Evolutionary conservation across 2,888 invertebrate species (phyloP).

Genomic region (Pristionchus exspectatus): DNA sequence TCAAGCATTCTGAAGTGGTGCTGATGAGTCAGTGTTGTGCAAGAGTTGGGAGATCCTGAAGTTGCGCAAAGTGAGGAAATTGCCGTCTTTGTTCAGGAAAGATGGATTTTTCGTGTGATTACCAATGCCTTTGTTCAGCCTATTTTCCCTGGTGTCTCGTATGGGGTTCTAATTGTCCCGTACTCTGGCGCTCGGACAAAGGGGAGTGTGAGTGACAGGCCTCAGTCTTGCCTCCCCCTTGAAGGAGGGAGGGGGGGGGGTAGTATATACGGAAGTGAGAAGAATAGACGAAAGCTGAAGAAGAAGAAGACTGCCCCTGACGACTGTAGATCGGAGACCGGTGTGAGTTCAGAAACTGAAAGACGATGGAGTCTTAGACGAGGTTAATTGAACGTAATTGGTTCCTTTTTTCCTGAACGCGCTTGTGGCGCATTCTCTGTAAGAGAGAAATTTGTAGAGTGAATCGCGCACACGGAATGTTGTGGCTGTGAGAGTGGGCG

Average conservation of each 20-base stretch:
- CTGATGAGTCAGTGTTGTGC: conserved; percentile 24
- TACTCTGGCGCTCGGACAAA: background rate
- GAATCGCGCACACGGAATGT: background rate
- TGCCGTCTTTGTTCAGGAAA: background rate
- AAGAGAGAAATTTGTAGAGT: background rate
- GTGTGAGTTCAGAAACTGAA: background rate
- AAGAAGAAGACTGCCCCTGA: background rate
- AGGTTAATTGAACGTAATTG: background rate
- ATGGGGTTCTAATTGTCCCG: conserved; percentile 1
- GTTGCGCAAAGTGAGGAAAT: background rate
- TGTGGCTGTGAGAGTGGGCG: background rate
- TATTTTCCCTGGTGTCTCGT: background rate
- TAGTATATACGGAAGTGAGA: conserved; percentile 25
- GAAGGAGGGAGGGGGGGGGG: background rate
- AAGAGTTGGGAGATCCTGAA: background rate
- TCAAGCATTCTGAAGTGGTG: conserved; percentile 9
- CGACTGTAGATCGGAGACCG: conserved; percentile 21
- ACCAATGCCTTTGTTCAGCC: background rate
- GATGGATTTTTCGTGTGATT: background rate
- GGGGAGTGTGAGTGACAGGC: conserved; percentile 12
- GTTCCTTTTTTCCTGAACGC: background rate
- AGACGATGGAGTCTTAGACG: background rate
- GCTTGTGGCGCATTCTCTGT: background rate
- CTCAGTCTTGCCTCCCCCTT: background rate
- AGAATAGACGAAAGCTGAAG: background rate